These are phyloP conservation scores for Pachymerium ferrugineum DNA, from an alignment of 2,888 invertebrate genomes.

Conservation along the genomic window DNA sequence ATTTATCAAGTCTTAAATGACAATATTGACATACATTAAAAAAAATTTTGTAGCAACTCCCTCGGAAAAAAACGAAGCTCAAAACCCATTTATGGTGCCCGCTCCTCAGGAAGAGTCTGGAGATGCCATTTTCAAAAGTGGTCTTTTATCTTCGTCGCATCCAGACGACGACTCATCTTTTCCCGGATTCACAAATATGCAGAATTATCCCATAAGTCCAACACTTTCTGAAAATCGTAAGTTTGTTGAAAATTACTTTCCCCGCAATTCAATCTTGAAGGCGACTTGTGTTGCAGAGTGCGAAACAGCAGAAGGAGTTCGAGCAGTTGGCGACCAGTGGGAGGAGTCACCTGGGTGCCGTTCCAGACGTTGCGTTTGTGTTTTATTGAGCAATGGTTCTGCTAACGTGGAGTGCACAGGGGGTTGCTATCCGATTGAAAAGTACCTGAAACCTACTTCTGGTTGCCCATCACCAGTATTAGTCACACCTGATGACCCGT, in stretches of 20 bases:
- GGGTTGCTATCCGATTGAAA: constrained; percentile 39
- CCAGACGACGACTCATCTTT: neutral
- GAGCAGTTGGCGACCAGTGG: constrained; percentile 40
- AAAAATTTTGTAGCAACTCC: neutral
- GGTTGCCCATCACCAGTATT: constrained; percentile 40
- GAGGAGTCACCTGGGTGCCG: constrained; percentile 39
- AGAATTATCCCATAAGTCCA: constrained; percentile 3
- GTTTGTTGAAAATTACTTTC: no score
- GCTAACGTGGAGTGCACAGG: constrained; percentile 40
- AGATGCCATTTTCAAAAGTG: constrained; percentile 29
- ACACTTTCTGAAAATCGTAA: neutral
- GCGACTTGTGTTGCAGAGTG: neutral
- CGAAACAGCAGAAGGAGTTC: constrained; percentile 1
- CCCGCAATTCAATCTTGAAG: neutral
- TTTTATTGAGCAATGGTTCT: constrained; percentile 39
- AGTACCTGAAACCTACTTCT: constrained; percentile 38
- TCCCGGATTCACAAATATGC: constrained; percentile 20
- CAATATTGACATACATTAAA: neutral
- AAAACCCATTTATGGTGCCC: constrained; percentile 16
- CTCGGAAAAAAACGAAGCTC: neutral
- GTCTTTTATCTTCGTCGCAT: neutral
- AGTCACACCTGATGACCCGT: constrained; percentile 40
- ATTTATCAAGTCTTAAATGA: neutral
- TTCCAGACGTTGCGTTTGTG: constrained; percentile 39
- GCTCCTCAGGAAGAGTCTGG: constrained; percentile 16